phyloP scores from a whole-genome alignment of 2,797 vertebrate species.

The Tokudaia muenninki region DNA sequence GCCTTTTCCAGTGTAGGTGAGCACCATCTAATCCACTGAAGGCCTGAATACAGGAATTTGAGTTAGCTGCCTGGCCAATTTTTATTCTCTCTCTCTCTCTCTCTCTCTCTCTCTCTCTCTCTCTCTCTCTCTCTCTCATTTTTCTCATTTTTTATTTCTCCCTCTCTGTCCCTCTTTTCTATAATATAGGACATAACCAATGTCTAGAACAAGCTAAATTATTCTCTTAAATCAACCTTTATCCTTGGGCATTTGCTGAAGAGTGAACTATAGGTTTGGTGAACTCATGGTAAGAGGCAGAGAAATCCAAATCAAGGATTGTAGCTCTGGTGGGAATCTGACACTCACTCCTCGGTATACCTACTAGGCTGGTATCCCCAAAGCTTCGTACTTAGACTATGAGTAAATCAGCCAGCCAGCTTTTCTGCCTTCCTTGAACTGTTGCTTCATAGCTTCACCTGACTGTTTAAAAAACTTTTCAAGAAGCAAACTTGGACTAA shows the following conservation, averaged over 20 bases:
- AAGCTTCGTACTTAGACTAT: background rate
- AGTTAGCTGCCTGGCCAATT: background rate
- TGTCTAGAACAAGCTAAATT: constrained; percentile 1
- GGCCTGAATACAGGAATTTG: background rate
- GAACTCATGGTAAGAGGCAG: background rate
- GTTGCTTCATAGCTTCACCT: background rate
- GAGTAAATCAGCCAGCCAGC: background rate
- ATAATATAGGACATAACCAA: background rate
- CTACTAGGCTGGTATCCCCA: background rate
- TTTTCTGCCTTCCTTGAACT: background rate
- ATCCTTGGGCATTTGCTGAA: background rate
- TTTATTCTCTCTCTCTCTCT: too few relatives aligned
- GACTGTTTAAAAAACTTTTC: background rate
- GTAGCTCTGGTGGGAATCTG: background rate
- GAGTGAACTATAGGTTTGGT: background rate
- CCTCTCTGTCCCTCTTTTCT: background rate
- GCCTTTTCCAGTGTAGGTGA: background rate
- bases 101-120: too few relatives aligned
- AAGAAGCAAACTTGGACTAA: background rate
- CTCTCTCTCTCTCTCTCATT: too few relatives aligned
- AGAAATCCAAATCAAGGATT: background rate
- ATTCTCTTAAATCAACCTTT: background rate
- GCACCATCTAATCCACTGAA: background rate
- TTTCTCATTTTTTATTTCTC: background rate
- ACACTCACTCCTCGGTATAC: background rate